Evolutionary conservation across 2,113 vertebrate species (phyloP).

Genomic region (Calidris pygmaea): DNA sequence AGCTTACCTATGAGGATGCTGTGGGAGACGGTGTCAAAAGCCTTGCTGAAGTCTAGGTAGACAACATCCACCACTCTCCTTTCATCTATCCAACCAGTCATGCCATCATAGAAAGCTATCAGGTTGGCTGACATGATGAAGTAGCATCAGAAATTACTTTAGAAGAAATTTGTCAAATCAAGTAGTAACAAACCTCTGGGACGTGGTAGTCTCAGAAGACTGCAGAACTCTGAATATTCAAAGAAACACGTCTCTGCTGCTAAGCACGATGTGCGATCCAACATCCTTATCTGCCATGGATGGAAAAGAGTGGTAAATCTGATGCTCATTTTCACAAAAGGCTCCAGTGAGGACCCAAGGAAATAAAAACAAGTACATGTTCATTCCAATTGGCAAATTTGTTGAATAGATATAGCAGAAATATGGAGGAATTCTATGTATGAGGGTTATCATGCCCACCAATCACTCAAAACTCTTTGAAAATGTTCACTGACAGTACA

Average conservation of each 20-base stretch:
- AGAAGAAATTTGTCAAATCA: neutral
- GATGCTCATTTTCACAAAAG: neutral
- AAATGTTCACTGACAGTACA: neutral
- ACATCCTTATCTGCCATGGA: neutral
- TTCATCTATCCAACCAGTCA: too few species aligned
- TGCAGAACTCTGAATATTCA: neutral
- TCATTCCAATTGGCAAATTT: neutral
- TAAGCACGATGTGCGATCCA: neutral
- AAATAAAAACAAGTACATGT: neutral
- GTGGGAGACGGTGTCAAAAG: too few species aligned
- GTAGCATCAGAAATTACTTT: neutral
- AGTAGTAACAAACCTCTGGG: neutral
- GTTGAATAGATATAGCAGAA: neutral
- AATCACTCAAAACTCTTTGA: neutral
- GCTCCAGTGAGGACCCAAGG: neutral
- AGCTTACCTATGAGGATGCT: too few species aligned
- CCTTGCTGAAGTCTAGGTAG: too few species aligned
- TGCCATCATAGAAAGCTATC: too few species aligned
- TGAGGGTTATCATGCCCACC: neutral
- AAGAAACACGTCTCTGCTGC: neutral
- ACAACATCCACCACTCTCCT: too few species aligned
- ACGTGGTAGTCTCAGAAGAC: neutral
- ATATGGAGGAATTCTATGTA: neutral
- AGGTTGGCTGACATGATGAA: neutral
- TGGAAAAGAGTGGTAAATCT: neutral